These are phyloP conservation scores for Salvelinus namaycush DNA, from an alignment of 2,113 vertebrate species.

Conservation along the genomic window DNA sequence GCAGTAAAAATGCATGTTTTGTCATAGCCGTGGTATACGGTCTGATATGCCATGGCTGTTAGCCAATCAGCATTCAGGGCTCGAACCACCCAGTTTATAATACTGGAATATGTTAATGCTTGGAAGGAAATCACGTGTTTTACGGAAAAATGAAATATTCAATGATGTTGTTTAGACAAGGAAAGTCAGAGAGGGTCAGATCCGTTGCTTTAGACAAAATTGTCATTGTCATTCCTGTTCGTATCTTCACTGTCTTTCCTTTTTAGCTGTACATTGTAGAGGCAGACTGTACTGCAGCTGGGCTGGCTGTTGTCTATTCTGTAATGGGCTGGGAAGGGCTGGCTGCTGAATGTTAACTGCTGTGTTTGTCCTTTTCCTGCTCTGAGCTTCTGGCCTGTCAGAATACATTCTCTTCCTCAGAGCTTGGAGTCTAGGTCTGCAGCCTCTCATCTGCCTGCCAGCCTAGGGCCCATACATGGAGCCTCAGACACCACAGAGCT, in stretches of 20 bases:
- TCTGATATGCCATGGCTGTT: too few relatives aligned
- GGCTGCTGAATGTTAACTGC: background rate
- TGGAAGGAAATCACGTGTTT: too few relatives aligned
- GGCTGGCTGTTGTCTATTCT: background rate
- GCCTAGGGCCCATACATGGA: background rate
- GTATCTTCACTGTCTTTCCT: background rate
- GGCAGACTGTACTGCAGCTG: background rate
- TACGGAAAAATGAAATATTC: background rate
- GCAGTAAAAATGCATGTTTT: too few relatives aligned
- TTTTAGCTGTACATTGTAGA: background rate
- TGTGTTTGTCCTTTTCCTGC: background rate
- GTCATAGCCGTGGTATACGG: too few relatives aligned
- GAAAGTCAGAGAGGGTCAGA: background rate
- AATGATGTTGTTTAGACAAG: background rate
- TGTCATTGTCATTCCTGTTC: background rate
- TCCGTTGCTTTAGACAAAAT: background rate
- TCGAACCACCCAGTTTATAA: too few relatives aligned
- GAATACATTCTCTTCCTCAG: constrained; percentile 3
- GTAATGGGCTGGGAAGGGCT: background rate
- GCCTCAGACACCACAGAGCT: too few relatives aligned
- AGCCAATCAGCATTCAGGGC: too few relatives aligned
- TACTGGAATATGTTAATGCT: too few relatives aligned
- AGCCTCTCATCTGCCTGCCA: background rate
- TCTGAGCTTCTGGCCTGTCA: constrained; percentile 2
- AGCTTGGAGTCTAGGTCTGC: background rate